Conservation (phyloP, 2,797 vertebrate genomes). For the Gymnodraco acuticeps region DNA sequence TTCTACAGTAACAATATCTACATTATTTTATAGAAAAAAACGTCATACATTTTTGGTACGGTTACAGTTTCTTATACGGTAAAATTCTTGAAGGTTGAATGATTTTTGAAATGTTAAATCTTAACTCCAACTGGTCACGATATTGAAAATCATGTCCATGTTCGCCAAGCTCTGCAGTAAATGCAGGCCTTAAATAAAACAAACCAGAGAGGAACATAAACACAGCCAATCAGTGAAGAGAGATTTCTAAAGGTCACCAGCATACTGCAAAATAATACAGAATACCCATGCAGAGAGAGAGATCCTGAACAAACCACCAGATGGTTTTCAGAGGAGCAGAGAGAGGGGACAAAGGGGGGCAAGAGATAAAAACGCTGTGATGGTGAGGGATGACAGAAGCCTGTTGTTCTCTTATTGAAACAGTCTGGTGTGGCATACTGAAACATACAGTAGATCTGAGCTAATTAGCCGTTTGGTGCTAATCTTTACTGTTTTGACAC, state of each 20-base stretch:
- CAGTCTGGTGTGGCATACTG: slow-evolving; percentile 6
- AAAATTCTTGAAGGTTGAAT: too few relatives aligned
- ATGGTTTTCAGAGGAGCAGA: slow-evolving; percentile 43
- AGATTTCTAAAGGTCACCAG: slow-evolving; percentile 11
- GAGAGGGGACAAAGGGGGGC: not conserved
- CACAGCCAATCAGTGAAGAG: not conserved
- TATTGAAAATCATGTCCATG: not conserved
- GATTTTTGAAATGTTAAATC: too few relatives aligned
- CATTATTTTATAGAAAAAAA: too few relatives aligned
- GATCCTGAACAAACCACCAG: slow-evolving; percentile 45
- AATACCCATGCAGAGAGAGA: slow-evolving; percentile 16
- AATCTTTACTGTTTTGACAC: slow-evolving; percentile 33
- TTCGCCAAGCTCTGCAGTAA: not conserved
- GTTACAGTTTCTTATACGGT: too few relatives aligned
- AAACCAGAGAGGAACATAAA: not conserved
- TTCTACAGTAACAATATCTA: too few relatives aligned
- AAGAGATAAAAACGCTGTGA: slow-evolving; percentile 11
- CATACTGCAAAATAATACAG: slow-evolving; percentile 1
- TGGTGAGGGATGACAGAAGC: slow-evolving; percentile 16
- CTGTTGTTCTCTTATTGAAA: slow-evolving; percentile 10
- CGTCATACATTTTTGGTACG: too few relatives aligned
- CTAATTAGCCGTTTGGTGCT: slow-evolving; percentile 32
- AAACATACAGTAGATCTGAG: slow-evolving; percentile 20
- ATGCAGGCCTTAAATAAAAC: not conserved
- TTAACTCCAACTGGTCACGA: not conserved